Evolutionary conservation across 2,797 vertebrate species (phyloP).

Genomic region (Sebastes cheni): DNA sequence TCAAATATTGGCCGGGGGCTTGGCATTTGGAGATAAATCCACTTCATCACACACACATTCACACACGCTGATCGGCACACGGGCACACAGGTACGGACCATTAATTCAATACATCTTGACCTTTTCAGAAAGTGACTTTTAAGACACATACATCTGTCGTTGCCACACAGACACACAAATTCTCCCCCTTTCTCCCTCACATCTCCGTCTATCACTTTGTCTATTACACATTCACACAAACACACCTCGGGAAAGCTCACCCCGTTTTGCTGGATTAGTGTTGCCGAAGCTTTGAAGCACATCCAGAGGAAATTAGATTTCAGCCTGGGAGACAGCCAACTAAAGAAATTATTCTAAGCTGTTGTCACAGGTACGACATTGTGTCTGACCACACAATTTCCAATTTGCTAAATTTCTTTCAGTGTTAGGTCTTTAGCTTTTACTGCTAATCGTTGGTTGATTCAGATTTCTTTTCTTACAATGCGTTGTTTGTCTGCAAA

Average conservation of each 20-base stretch:
- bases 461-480: not conserved
- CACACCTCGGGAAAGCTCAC: not conserved
- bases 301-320: slow-evolving; percentile 57
- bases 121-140: slow-evolving; percentile 37
- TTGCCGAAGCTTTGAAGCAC: slow-evolving; percentile 29
- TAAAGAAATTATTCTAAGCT: slow-evolving; percentile 19
- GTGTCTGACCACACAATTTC: not conserved
- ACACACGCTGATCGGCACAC: not conserved
- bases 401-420: not conserved
- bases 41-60: slow-evolving; percentile 13
- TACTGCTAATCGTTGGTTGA: not conserved
- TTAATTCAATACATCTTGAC: slow-evolving; percentile 49
- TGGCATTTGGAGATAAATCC: slow-evolving; percentile 58
- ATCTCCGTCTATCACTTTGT: not conserved
- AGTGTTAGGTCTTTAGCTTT: not conserved
- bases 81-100: not conserved
- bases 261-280: slow-evolving; percentile 32
- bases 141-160: slow-evolving; percentile 13
- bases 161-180: not conserved
- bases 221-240: not conserved
- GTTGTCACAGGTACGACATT: slow-evolving; percentile 28
- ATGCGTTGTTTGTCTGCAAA: not conserved
- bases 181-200: not conserved
- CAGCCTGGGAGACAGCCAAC: not conserved
- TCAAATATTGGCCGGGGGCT: slow-evolving; percentile 40